phyloP scores from a whole-genome alignment of 2,888 invertebrate genomes.

The Temnothorax unifasciatus region DNA sequence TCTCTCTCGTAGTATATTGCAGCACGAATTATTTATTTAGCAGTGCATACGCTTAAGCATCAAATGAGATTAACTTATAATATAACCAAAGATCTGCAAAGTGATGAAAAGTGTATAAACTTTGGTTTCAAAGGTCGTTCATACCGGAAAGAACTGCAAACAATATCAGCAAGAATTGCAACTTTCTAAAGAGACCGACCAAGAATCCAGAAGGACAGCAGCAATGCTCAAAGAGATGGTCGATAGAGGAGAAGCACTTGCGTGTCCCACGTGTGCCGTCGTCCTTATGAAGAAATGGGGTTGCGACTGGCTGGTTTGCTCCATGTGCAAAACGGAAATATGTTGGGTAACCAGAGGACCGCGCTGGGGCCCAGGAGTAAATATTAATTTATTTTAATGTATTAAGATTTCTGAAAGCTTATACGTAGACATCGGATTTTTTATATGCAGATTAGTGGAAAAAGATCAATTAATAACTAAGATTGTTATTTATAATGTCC shows the following conservation, averaged over 20 bases:
- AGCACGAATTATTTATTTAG: neutral
- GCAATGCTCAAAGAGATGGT: conserved; percentile 94
- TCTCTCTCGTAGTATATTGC: neutral
- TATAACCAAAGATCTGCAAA: neutral
- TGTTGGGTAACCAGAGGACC: conserved; percentile 96
- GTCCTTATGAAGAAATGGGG: conserved; percentile 97
- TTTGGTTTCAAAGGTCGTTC: conserved; percentile 89
- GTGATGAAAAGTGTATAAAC: neutral
- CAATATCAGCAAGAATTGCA: conserved; percentile 91
- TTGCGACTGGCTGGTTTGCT: conserved; percentile 96
- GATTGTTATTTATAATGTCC: too few relatives aligned
- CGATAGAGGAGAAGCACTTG: conserved; percentile 93
- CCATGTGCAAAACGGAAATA: conserved; percentile 97
- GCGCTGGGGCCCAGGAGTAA: conserved; percentile 89
- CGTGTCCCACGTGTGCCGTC: conserved; percentile 94
- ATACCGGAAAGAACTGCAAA: conserved; percentile 92
- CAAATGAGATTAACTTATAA: neutral
- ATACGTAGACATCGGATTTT: neutral
- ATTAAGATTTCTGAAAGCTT: neutral
- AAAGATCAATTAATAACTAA: too few relatives aligned
- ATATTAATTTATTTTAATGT: conserved; percentile 70
- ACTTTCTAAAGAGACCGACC: conserved; percentile 89
- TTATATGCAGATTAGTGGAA: too few relatives aligned
- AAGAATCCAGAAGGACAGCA: conserved; percentile 91
- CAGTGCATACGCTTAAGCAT: neutral